Conservation (phyloP, 2,797 vertebrate genomes). For the Notolepis coatsorum region DNA sequence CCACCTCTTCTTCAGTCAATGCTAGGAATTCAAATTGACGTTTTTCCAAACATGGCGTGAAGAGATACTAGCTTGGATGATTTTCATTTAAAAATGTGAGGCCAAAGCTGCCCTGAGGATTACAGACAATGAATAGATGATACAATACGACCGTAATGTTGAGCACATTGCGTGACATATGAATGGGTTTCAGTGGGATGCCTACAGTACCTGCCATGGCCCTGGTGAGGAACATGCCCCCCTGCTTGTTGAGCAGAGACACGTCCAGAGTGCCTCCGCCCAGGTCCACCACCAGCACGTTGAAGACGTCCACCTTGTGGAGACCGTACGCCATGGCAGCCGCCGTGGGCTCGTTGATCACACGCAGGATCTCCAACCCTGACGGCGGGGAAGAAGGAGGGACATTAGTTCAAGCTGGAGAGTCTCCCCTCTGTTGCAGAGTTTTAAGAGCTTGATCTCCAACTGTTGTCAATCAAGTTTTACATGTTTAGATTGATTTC, state of each 20-base stretch:
- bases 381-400: not conserved
- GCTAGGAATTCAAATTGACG: not conserved
- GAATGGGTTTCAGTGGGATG: not conserved
- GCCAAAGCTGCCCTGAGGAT: not conserved
- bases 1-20: not conserved
- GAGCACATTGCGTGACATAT: not conserved
- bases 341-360: slow-evolving; percentile 97
- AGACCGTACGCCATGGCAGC: slow-evolving; percentile 98
- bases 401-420: no score
- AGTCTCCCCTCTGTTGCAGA: no score
- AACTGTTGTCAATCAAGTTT: no score
- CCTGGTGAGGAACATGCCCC: slow-evolving; percentile 97
- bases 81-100: not conserved
- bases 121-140: not conserved
- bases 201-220: slow-evolving; percentile 98
- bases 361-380: slow-evolving; percentile 92
- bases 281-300: slow-evolving; percentile 96
- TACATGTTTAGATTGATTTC: no score
- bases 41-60: not conserved
- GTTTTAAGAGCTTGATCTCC: no score
- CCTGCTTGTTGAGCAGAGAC: slow-evolving; percentile 96
- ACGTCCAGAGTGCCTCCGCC: slow-evolving; percentile 98
- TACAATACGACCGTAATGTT: not conserved
- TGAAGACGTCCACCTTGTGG: slow-evolving; percentile 93
- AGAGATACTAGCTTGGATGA: not conserved